Evolutionary conservation across 2,797 vertebrate genomes (phyloP).

Genomic region (Sardinella longiceps): DNA sequence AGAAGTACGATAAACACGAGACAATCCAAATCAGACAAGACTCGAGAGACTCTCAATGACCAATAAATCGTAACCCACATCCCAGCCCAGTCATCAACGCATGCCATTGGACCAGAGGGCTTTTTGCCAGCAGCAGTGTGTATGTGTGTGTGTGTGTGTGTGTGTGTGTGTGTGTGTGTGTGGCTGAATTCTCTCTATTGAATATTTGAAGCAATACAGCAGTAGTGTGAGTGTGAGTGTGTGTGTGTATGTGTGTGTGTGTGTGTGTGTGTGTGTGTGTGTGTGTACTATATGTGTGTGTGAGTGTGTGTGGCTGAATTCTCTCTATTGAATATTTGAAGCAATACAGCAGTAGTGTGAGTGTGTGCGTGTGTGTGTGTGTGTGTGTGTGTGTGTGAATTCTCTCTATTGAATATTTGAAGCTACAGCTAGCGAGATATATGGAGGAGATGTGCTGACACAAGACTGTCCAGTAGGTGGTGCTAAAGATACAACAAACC

Average conservation of each 20-base stretch:
- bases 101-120: constrained; percentile 12
- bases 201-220: too few species aligned
- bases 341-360: too few species aligned
- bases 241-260: too few species aligned
- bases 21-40: neutral
- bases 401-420: neutral
- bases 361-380: neutral
- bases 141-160: too few species aligned
- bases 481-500: constrained; percentile 8
- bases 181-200: too few species aligned
- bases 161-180: too few species aligned
- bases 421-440: neutral
- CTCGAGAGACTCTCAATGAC: neutral
- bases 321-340: too few species aligned
- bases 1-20: neutral
- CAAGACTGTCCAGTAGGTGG: neutral
- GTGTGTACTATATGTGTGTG: too few species aligned
- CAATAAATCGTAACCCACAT: constrained; percentile 14
- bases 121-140: neutral
- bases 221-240: too few species aligned
- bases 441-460: neutral
- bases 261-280: too few species aligned
- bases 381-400: neutral
- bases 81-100: neutral
- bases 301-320: too few species aligned